Evolutionary conservation across 1,140 invertebrate genomes (phyloP).

Genomic region (Heliconius eleuchia): DNA sequence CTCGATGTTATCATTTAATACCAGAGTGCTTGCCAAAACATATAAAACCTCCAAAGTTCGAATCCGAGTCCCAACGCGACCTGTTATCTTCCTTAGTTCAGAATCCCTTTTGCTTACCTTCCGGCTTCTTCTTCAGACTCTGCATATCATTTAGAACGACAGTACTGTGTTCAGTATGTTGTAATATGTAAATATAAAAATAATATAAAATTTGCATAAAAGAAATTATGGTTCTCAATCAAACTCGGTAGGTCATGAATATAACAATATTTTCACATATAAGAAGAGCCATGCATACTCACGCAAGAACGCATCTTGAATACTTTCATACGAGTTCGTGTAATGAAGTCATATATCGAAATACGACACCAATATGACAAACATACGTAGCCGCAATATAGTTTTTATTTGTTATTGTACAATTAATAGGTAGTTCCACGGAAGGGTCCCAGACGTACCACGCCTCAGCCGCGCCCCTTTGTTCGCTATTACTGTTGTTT

Average conservation of each 20-base stretch:
- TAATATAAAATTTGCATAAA: neutral
- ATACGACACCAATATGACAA: conserved; percentile 10
- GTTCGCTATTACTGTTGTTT: conserved; percentile 33
- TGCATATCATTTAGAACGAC: too few species aligned
- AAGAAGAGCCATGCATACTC: neutral
- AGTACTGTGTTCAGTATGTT: too few species aligned
- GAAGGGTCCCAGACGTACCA: conserved; percentile 28
- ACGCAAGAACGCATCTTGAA: neutral
- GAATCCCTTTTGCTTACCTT: too few species aligned
- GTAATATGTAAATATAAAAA: neutral
- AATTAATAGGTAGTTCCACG: conserved; percentile 35
- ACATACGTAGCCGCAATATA: conserved; percentile 16
- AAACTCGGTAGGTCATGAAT: neutral
- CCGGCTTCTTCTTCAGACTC: too few species aligned
- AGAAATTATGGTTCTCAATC: neutral
- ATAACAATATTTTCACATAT: neutral
- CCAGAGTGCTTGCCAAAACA: too few species aligned
- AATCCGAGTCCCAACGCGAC: too few species aligned
- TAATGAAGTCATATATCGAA: conserved; percentile 4
- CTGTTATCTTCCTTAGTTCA: too few species aligned
- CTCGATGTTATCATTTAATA: too few species aligned
- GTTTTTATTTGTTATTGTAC: conserved; percentile 37
- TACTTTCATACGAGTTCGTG: neutral
- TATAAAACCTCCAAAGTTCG: too few species aligned
- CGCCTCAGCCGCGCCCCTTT: conserved; percentile 32